Conservation (phyloP, 1,140 invertebrate species). For the Gryllus bimaculatus region DNA sequence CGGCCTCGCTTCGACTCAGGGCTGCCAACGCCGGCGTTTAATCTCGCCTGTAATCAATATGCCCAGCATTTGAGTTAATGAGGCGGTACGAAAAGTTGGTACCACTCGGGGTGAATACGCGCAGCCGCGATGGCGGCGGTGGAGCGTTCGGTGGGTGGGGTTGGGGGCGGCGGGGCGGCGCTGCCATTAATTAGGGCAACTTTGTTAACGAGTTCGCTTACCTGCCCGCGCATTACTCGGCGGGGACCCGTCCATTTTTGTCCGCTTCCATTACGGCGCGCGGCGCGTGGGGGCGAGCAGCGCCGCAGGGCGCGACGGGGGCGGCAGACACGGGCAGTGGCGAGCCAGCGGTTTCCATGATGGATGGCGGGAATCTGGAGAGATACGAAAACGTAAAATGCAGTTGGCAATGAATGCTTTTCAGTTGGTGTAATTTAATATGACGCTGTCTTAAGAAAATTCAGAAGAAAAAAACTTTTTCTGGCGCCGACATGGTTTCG, state of each 20-base stretch:
- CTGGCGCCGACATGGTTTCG: too few species aligned
- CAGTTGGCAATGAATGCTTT: too few species aligned
- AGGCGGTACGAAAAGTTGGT: not conserved
- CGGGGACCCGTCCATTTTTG: not conserved
- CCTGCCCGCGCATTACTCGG: not conserved
- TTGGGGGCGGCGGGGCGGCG: too few species aligned
- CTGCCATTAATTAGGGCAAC: not conserved
- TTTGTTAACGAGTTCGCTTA: constrained; percentile 4
- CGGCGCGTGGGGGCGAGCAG: not conserved
- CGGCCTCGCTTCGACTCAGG: not conserved
- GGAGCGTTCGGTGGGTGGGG: too few species aligned
- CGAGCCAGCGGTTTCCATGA: too few species aligned
- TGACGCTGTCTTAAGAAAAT: too few species aligned
- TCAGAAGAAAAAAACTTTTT: too few species aligned
- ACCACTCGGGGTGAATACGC: not conserved
- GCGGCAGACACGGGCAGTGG: too few species aligned
- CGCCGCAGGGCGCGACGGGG: too few species aligned
- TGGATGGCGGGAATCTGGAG: too few species aligned
- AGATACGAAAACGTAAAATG: too few species aligned
- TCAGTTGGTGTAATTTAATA: too few species aligned
- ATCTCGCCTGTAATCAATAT: not conserved
- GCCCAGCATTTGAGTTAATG: not conserved
- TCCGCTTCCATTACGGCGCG: not conserved
- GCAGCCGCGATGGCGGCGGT: not conserved
- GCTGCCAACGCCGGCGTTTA: not conserved